Evolutionary conservation across 2,113 vertebrate species (phyloP), one percentile per base, ranked within the genome.

Genomic region (Microcebus murinus): DNA sequence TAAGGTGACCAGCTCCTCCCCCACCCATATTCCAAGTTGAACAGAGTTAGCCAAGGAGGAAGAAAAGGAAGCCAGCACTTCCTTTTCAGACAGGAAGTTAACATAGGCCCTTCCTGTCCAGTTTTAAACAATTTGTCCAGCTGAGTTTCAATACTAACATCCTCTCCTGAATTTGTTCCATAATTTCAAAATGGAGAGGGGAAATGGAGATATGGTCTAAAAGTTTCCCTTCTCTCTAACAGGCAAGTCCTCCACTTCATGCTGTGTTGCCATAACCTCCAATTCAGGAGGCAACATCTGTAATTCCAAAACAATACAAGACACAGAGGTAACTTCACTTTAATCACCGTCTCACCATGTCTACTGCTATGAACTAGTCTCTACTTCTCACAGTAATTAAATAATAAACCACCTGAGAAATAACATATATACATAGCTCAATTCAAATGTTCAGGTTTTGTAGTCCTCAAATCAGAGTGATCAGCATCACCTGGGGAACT

Each of bases 51-150:
- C 3, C 6, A 18, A 97, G 94, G 91, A 96, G 4, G 0, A 98
- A 97, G 97, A 97, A 97, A 98, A 98, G 99, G 98, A 98, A 99
- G 98, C 97, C 97, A 89, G 92, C 27, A 2, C 97, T 99, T 99
- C 98, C 99, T 98, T 98, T 98, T 98, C 98, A 98, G 99, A 98
- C 98, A 8, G 98, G 98, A 99, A 98, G 97, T 98, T 98, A 98
- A 98, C 98, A 98, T 96, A 70, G 87, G 98, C 98, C 98, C 97
- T 99, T 98, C 98, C 98, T 97, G 98, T 73, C 74, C 76, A 94
- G 77, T 98, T 98, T 98, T 98, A 98, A 98, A 98, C 98, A 98
- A 87, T 0, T 90, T 91, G 97, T 98, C 98, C 98, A 98, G 98
- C 97, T 98, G 97, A 98, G 86, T 93, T 96, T 98, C 95, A 77